Evolutionary conservation across 2,113 vertebrate genomes (phyloP).

Genomic region (Dissostichus mawsoni): DNA sequence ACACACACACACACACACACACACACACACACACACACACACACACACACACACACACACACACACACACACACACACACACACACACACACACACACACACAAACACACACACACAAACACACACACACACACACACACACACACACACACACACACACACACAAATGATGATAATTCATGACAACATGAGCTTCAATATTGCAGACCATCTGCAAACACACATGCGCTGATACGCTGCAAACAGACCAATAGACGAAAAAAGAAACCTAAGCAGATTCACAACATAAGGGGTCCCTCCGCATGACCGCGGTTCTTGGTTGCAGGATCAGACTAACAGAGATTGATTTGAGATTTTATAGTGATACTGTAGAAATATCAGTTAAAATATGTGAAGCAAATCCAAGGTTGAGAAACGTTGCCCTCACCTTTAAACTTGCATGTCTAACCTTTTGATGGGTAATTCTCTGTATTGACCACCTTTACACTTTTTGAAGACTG

Average conservation of each 20-base stretch:
- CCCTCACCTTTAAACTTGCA: neutral
- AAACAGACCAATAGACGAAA: neutral
- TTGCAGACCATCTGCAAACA: neutral
- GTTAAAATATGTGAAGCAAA: neutral
- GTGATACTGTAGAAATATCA: too few relatives aligned
- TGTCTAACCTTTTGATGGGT: neutral
- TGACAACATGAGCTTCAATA: constrained; percentile 1
- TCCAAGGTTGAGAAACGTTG: neutral
- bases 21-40: neutral
- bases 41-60: neutral
- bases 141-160: neutral
- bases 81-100: neutral
- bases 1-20: constrained; percentile 3
- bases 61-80: neutral
- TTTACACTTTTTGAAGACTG: neutral
- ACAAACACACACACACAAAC: neutral
- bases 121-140: neutral
- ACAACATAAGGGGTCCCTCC: too few relatives aligned
- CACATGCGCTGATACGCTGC: neutral
- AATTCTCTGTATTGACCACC: neutral
- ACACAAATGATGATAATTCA: neutral
- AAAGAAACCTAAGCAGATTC: neutral
- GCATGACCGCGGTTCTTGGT: neutral
- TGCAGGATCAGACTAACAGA: neutral
- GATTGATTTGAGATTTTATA: too few relatives aligned